Base-by-base conservation (phyloP, 2,888 invertebrate species). In the Amorpha juglandis region DNA sequence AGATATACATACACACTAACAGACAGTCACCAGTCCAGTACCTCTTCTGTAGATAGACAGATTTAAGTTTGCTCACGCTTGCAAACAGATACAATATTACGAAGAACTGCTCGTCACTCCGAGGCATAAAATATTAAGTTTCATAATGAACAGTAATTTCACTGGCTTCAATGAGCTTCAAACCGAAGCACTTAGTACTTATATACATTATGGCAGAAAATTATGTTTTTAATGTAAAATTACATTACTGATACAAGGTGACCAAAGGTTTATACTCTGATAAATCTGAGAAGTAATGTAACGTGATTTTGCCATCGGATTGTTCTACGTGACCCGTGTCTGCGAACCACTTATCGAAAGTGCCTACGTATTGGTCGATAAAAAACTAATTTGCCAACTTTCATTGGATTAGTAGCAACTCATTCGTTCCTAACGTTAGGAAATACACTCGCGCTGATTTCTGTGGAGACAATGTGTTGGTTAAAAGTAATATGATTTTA, bases 371-470 rank as follows among this genome's bases (percentile, higher is more conserved):
- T 83, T 82, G 81, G 79, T 78, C 74, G 79, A 80, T 81, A 84
- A 81, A 82, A 78, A 80, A 82, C 77, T 79, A 84, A 83, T 84
- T 84, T 78, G 70, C 74, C 64, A 70, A 65, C 71, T 74, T 77
- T 84, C 82, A 85, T 84, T 80, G 76, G 71, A 76, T 83, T 81
- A 80, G 68, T 71, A 66, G 71, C 71, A 52, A 65, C 12, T 63
- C 38, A 63, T 64, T 62, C 50, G 62, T 63, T 58, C 58, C 38
- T 16, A 58, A 16, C 58, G 42, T 35, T 38, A 14, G 27, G 58
- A 63, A 66, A 53, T 45, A 45, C 47, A 47, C 35, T 8, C 58
- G 58, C 38, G 38, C 42, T 42, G 16, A 48, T 48, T 48, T 19
- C 50, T 19, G 38, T 12, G 58, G 11, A 12, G 55, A 55, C 55